Conservation (phyloP, 2,113 vertebrate genomes). For the Prunella fulvescens region DNA sequence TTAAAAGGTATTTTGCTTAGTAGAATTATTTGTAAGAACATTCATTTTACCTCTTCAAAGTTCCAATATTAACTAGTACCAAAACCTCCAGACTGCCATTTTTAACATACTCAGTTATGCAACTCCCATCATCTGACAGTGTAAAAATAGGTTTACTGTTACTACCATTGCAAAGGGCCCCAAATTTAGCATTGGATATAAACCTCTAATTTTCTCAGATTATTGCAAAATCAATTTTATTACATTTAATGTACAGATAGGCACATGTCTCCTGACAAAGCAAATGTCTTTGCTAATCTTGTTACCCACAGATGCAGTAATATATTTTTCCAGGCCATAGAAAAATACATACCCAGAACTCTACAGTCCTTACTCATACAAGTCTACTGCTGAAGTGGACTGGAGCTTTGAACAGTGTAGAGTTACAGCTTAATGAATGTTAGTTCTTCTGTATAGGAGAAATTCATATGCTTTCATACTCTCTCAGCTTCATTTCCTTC, state of each 20-base stretch:
- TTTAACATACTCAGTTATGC: background rate
- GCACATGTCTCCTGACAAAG: background rate
- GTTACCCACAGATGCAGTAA: background rate
- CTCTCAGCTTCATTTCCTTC: constrained; percentile 66
- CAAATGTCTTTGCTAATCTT: background rate
- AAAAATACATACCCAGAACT: background rate
- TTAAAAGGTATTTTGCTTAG: background rate
- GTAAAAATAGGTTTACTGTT: background rate
- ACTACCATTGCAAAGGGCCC: background rate
- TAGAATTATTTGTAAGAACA: background rate
- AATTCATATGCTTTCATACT: constrained; percentile 60
- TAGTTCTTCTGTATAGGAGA: constrained; percentile 48
- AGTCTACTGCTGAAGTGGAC: constrained; percentile 21
- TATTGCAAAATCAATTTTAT: background rate
- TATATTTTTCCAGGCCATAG: constrained; percentile 28
- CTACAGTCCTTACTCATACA: constrained; percentile 1
- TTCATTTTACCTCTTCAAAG: background rate
- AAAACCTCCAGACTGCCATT: background rate
- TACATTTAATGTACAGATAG: background rate
- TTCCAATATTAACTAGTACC: background rate
- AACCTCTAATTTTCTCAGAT: background rate
- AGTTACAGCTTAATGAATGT: constrained; percentile 60
- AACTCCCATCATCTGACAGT: background rate
- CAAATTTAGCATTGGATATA: background rate
- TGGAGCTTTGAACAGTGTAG: constrained; percentile 40